These are phyloP conservation scores for Harpagifer antarcticus DNA, from an alignment of 2,797 vertebrate genomes.

Conservation along the genomic window DNA sequence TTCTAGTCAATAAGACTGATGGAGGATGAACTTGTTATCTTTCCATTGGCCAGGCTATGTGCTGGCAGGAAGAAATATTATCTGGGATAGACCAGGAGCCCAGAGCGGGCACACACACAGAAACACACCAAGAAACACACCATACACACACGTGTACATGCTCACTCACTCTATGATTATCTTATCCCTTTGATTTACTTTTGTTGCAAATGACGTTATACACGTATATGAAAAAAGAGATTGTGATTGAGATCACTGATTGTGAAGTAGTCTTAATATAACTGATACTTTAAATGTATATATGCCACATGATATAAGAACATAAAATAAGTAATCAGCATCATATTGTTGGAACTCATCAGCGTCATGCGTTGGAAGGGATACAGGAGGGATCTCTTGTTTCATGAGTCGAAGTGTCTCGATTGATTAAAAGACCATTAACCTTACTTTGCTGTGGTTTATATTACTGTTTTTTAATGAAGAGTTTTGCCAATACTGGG, in stretches of 20 bases:
- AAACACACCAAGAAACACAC: slow-evolving; percentile 6
- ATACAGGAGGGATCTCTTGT: background rate
- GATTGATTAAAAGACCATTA: slow-evolving; percentile 34
- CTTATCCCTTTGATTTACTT: background rate
- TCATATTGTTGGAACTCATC: too few relatives aligned
- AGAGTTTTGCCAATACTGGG: background rate
- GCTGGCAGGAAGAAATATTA: slow-evolving; percentile 50
- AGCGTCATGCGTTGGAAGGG: too few relatives aligned
- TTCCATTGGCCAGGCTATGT: slow-evolving; percentile 29
- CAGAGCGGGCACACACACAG: background rate
- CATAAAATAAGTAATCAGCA: too few relatives aligned
- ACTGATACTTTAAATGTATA: too few relatives aligned
- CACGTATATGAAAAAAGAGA: background rate
- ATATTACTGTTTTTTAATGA: slow-evolving; percentile 27
- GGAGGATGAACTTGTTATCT: slow-evolving; percentile 45
- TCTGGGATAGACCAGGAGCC: slow-evolving; percentile 39
- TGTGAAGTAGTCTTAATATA: background rate
- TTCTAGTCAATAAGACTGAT: slow-evolving; percentile 33
- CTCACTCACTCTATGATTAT: background rate
- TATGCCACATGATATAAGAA: too few relatives aligned
- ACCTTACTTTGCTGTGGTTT: background rate
- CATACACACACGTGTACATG: slow-evolving; percentile 1
- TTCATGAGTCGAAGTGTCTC: background rate
- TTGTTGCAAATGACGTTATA: background rate
- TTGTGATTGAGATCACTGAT: background rate